phyloP scores from a whole-genome alignment of 2,888 invertebrate species.

The Oscheius sp. region DNA sequence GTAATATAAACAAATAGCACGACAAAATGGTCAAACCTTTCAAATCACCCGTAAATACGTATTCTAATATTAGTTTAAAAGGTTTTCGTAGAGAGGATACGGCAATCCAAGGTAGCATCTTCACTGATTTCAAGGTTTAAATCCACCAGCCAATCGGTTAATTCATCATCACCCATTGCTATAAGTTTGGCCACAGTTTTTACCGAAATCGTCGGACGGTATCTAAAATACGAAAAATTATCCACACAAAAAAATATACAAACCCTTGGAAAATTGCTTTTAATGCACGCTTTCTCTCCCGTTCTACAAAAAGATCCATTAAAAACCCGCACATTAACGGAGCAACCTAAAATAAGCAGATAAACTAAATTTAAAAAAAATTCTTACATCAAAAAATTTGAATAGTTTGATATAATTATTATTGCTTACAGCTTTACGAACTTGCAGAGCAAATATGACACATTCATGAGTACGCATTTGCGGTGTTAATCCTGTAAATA shows the following conservation, averaged over 20 bases:
- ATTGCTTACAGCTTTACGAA: constrained; percentile 91
- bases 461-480: constrained; percentile 69
- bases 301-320: constrained; percentile 96
- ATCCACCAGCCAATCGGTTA: constrained; percentile 86
- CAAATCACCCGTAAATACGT: constrained; percentile 2
- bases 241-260: constrained; percentile 77
- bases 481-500: constrained; percentile 46
- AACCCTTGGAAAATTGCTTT: constrained; percentile 96
- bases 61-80: constrained; percentile 5
- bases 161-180: constrained; percentile 86
- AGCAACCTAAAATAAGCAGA: constrained; percentile 81
- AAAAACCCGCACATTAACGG: constrained; percentile 96
- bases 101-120: constrained; percentile 43
- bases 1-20: background rate
- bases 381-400: constrained; percentile 80
- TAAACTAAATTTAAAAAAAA: background rate
- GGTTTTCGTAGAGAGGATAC: constrained; percentile 34
- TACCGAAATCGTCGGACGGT: constrained; percentile 90
- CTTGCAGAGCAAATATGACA: constrained; percentile 80
- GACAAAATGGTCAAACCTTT: constrained; percentile 12
- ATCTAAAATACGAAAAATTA: constrained; percentile 49
- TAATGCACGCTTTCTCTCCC: constrained; percentile 91
- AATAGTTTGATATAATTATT: constrained; percentile 93
- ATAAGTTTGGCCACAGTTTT: constrained; percentile 87
- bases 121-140: constrained; percentile 77